Evolutionary conservation across 2,888 invertebrate genomes (phyloP).

Genomic region (Nemapogon koenigi): DNA sequence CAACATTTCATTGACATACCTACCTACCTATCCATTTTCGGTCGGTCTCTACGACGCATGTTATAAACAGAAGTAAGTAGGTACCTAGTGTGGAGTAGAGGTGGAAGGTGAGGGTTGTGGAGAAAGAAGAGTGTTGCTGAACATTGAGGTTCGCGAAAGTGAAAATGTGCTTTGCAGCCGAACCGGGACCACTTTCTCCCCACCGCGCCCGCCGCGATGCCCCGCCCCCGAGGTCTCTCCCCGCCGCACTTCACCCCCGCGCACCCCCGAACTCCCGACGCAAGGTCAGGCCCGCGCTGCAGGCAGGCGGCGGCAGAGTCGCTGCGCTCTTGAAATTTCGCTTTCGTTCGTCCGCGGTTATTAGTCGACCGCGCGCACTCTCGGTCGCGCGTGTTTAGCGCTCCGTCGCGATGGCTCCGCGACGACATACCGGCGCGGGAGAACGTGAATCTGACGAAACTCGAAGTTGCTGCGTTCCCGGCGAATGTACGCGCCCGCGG

Average conservation of each 20-base stretch:
- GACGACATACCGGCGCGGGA: constrained; percentile 57
- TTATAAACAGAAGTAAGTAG: not conserved
- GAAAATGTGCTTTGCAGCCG: constrained; percentile 56
- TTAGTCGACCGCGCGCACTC: constrained; percentile 67
- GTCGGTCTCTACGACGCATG: too few relatives aligned
- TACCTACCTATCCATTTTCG: too few relatives aligned
- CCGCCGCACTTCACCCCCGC: constrained; percentile 27
- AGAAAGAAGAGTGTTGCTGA: constrained; percentile 33
- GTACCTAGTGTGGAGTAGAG: not conserved
- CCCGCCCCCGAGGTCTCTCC: constrained; percentile 27
- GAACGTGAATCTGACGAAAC: constrained; percentile 56
- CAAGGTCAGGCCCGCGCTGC: constrained; percentile 43
- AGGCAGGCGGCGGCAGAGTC: constrained; percentile 38
- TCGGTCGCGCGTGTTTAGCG: constrained; percentile 60
- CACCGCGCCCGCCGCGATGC: constrained; percentile 29
- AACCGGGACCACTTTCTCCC: constrained; percentile 65
- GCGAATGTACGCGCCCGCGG: constrained; percentile 80
- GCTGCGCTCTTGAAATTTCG: constrained; percentile 74
- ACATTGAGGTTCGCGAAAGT: constrained; percentile 50
- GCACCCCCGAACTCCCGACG: constrained; percentile 29
- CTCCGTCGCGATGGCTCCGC: constrained; percentile 49
- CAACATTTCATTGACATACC: too few relatives aligned
- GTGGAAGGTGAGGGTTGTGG: too few relatives aligned
- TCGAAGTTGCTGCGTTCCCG: constrained; percentile 82
- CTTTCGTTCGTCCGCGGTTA: constrained; percentile 69